These are phyloP conservation scores for Macrophya alboannulata DNA, from an alignment of 2,888 invertebrate genomes.

Conservation along the genomic window DNA sequence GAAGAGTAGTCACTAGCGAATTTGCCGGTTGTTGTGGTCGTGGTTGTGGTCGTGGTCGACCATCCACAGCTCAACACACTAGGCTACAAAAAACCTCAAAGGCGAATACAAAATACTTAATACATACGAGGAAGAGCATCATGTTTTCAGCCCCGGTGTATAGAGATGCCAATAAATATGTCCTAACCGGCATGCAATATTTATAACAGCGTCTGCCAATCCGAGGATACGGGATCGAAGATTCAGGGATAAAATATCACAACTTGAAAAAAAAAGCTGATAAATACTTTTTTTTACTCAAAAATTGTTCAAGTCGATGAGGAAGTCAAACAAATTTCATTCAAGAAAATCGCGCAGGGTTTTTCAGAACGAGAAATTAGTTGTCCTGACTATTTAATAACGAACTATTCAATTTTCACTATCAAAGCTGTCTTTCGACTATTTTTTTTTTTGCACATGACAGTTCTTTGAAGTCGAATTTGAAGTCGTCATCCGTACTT, in stretches of 20 bases:
- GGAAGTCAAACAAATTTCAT: background rate
- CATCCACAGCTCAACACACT: slow-evolving; percentile 15
- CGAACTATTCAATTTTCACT: too few species aligned
- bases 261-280: background rate
- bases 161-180: slow-evolving; percentile 77
- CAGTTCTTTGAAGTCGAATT: background rate
- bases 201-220: slow-evolving; percentile 73
- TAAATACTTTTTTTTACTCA: too few species aligned
- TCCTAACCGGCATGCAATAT: slow-evolving; percentile 75
- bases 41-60: background rate
- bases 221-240: slow-evolving; percentile 63
- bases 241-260: slow-evolving; percentile 24
- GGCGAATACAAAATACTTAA: slow-evolving; percentile 70
- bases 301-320: background rate
- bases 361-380: background rate
- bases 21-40: slow-evolving; percentile 38
- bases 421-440: too few species aligned
- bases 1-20: slow-evolving; percentile 59
- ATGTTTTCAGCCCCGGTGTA: slow-evolving; percentile 70
- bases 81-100: slow-evolving; percentile 62
- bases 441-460: background rate
- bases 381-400: too few species aligned
- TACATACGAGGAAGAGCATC: slow-evolving; percentile 68
- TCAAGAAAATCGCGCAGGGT: background rate
- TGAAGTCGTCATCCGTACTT: background rate